Evolutionary conservation across 2,797 vertebrate genomes (phyloP), one percentile per base, ranked within the genome.

Genomic region (Mus spretus): DNA sequence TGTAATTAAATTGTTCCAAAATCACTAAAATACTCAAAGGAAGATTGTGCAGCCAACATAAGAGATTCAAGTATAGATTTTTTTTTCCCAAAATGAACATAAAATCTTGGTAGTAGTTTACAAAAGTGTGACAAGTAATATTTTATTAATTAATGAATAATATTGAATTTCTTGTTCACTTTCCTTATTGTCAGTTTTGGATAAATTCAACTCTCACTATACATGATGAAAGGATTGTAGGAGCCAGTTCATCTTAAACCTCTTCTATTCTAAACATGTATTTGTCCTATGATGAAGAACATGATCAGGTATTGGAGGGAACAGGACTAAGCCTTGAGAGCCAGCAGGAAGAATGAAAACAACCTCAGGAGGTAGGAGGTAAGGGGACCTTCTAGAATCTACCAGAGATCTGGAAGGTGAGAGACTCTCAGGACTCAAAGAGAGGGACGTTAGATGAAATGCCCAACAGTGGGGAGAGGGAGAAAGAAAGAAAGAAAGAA

Each of bases 131-230:
- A 89, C 83, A 84, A 63, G 88, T 92, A 74, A 67, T 34, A 85
- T n/a, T 57, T 77, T 75, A 26, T 40, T 75, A 74, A 75, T 44
- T 26, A 26, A 75, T 75, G 22, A 75, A 75, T 44, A 44, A 75
- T 44, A 75, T 44, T 80, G 1, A 87, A 47, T 37, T 61, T 44
- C 67, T 63, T 72, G 11, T 61, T 70, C 22, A 50, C 37, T 95
- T 95, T 88, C 63, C 59, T 81, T 93, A 72, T 85, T 47, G 3
- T 7, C 34, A 65, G 63, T 47, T 90, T 93, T 92, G 59, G 20
- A 75, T 77, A 80, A 55, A 84, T 22, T 57, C 13, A 50, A 85
- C 19, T 93, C 37, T 93, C 78, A 96, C 89, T 95, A 89, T 82
- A 75, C 50, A 79, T 61, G 17, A 88, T 59, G 37, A 40, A 40